phyloP scores from a whole-genome alignment of 2,113 vertebrate genomes.

The Boleophthalmus pectinirostris region DNA sequence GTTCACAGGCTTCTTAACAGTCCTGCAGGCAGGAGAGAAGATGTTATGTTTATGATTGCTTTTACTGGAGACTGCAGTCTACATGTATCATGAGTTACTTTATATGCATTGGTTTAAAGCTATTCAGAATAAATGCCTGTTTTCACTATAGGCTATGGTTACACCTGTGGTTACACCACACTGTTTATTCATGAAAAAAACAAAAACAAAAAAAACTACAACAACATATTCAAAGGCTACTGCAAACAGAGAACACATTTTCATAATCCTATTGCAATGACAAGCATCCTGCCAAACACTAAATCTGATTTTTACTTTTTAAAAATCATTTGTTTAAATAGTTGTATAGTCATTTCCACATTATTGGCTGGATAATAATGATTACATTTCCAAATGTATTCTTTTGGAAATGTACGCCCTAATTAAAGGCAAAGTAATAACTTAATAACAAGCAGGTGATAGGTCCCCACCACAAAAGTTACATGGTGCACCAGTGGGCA shows the following conservation, averaged over 20 bases:
- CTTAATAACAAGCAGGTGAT: too few species aligned
- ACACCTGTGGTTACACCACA: not conserved
- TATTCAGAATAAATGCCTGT: slow-evolving; percentile 42
- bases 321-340: not conserved
- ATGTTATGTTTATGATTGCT: not conserved
- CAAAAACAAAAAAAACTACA: not conserved
- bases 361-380: too few species aligned
- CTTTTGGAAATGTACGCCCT: too few species aligned
- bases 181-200: not conserved
- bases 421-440: too few species aligned
- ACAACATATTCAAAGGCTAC: not conserved
- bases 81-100: not conserved
- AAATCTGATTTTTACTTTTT: too few species aligned
- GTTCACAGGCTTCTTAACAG: too few species aligned
- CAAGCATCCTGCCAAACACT: too few species aligned
- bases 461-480: not conserved
- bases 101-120: slow-evolving; percentile 15
- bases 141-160: not conserved
- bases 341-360: not conserved
- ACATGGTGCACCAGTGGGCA: not conserved
- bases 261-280: too few species aligned
- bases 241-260: too few species aligned
- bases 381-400: too few species aligned
- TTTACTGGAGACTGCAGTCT: not conserved
- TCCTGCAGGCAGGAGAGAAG: not conserved